Percentiles rank a stretch among this genome's conserved stretches.
Evolutionary conservation across 1,140 invertebrate genomes (phyloP).

Genomic region (Pseudomyrmex flavicornis): DNA sequence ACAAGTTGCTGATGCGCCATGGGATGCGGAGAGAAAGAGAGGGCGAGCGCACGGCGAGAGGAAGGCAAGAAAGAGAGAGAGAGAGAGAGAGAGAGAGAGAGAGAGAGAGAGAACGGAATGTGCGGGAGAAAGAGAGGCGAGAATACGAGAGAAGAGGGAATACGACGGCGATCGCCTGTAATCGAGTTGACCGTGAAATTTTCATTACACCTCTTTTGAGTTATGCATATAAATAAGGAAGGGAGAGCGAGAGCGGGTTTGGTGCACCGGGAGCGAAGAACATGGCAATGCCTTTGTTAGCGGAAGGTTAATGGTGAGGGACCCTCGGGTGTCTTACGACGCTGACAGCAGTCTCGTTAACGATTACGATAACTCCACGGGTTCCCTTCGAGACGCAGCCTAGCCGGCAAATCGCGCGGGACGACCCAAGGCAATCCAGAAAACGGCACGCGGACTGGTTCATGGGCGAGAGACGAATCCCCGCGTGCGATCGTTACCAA

Average conservation of each 20-base stretch:
- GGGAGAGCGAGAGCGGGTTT: conserved; percentile 67
- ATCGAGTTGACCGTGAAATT: conserved; percentile 80
- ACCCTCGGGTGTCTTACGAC: conserved; percentile 76
- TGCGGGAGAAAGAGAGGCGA: conserved; percentile 19
- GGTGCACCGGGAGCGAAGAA: conserved; percentile 76
- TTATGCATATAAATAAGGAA: conserved; percentile 85
- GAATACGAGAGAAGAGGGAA: conserved; percentile 19
- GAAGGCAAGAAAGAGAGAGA: neutral
- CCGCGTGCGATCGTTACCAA: conserved; percentile 23
- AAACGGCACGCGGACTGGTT: conserved; percentile 45
- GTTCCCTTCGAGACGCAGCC: conserved; percentile 64
- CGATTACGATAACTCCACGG: conserved; percentile 78
- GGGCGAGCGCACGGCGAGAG: neutral
- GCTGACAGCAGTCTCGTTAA: conserved; percentile 81
- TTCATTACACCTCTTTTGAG: conserved; percentile 82
- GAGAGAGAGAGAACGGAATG: conserved; percentile 21
- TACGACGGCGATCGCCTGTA: conserved; percentile 68
- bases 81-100: neutral
- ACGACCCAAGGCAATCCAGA: conserved; percentile 64
- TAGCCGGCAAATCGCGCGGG: conserved; percentile 61
- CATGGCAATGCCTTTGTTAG: conserved; percentile 81
- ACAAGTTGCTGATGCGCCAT: conserved; percentile 39
- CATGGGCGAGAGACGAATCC: conserved; percentile 47
- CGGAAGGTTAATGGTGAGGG: conserved; percentile 81
- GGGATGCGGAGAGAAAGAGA: conserved; percentile 6